Percentiles rank a stretch among this genome's conserved stretches.
Evolutionary conservation across 2,113 vertebrate genomes (phyloP).

Genomic region (Holacanthus passer): DNA sequence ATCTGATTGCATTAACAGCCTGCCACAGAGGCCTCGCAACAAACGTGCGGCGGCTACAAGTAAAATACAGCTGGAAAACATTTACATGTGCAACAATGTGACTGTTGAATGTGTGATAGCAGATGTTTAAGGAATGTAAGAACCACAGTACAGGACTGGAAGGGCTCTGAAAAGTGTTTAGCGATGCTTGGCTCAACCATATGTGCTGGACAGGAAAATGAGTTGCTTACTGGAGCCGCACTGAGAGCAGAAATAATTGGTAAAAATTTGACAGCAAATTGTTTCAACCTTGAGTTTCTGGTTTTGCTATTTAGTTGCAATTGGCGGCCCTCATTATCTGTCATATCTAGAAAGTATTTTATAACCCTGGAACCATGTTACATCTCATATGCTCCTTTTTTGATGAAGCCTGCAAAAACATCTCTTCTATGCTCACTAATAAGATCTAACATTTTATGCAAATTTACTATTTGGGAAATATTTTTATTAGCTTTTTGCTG

Average conservation of each 20-base stretch:
- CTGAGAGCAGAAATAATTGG: constrained; percentile 22
- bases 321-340: constrained; percentile 8
- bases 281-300: constrained; percentile 17
- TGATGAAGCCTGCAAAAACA: not conserved
- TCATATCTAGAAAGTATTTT: not conserved
- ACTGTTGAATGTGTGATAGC: constrained; percentile 31
- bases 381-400: not conserved
- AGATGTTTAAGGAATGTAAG: constrained; percentile 15
- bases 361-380: not conserved
- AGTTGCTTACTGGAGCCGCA: constrained; percentile 23
- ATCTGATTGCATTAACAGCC: constrained; percentile 63
- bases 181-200: constrained; percentile 21
- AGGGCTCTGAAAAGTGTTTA: constrained; percentile 6
- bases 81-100: constrained; percentile 35
- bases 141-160: constrained; percentile 17
- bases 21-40: constrained; percentile 6
- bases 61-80: not conserved
- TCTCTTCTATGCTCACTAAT: not conserved
- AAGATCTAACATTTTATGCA: not conserved
- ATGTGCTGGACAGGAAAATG: constrained; percentile 39
- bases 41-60: constrained; percentile 18
- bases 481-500: not conserved
- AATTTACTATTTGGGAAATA: not conserved
- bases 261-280: constrained; percentile 29
- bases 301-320: constrained; percentile 23